Percentiles rank a stretch among this genome's conserved stretches.
phyloP scores from a whole-genome alignment of 1,140 invertebrate species.

The Cydia splendana region DNA sequence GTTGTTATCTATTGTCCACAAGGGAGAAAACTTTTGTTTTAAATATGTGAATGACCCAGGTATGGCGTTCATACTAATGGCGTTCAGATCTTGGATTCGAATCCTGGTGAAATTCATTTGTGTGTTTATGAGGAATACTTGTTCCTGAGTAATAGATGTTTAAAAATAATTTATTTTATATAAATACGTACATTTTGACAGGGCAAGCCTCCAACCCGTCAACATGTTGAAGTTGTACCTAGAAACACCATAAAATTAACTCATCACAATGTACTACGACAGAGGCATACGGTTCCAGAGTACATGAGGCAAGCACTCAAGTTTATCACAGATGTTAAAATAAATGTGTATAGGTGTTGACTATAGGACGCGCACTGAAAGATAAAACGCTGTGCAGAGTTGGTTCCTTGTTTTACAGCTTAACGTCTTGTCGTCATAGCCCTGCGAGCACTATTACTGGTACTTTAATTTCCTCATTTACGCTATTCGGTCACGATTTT shows the following conservation, averaged over 20 bases:
- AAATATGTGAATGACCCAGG: too few species aligned
- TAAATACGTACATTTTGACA: slow-evolving; percentile 67
- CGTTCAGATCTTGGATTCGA: too few species aligned
- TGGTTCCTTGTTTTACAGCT: slow-evolving; percentile 13
- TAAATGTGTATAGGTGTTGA: slow-evolving; percentile 4
- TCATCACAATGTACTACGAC: not conserved
- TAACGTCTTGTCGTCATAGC: slow-evolving; percentile 11
- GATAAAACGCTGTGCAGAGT: not conserved
- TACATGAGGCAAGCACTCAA: not conserved
- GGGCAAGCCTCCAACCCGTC: slow-evolving; percentile 61
- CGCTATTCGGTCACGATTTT: not conserved
- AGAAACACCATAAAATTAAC: slow-evolving; percentile 45
- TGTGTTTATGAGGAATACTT: too few species aligned
- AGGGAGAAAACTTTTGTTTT: too few species aligned
- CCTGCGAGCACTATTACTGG: not conserved
- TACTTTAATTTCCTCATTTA: slow-evolving; percentile 16
- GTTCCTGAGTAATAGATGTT: too few species aligned
- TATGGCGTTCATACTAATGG: too few species aligned
- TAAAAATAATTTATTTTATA: slow-evolving; percentile 8
- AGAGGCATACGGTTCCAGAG: not conserved
- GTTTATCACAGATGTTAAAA: not conserved
- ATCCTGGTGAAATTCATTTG: too few species aligned
- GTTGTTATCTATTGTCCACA: too few species aligned
- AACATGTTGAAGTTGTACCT: slow-evolving; percentile 61
- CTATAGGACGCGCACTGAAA: slow-evolving; percentile 7